Percentiles rank a stretch among this genome's conserved stretches.
Evolutionary conservation across 2,888 invertebrate genomes (phyloP).

Genomic region (Drosophila birchii): DNA sequence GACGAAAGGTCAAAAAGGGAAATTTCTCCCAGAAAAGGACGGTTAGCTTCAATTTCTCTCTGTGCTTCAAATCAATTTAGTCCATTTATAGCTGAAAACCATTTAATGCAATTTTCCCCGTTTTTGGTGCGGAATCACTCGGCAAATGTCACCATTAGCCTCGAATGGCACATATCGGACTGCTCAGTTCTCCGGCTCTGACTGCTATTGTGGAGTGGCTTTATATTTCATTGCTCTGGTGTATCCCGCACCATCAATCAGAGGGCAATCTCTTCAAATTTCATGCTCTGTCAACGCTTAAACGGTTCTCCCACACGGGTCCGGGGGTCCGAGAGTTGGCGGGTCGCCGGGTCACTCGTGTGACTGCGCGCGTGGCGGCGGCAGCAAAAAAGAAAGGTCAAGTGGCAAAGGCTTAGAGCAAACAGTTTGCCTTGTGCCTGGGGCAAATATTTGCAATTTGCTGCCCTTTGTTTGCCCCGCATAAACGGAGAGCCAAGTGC

Average conservation of each 20-base stretch:
- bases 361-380: conserved; percentile 11
- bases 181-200: conserved; percentile 24
- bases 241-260: conserved; percentile 42
- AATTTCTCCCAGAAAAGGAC: not conserved
- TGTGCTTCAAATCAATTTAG: conserved; percentile 10
- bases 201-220: conserved; percentile 35
- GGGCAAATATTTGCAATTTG: conserved; percentile 63
- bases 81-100: not conserved
- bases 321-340: not conserved
- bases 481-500: conserved; percentile 3
- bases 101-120: conserved; percentile 18
- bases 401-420: conserved; percentile 32
- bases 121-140: conserved; percentile 12
- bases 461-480: conserved; percentile 27
- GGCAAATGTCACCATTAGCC: conserved; percentile 16
- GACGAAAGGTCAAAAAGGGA: not conserved
- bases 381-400: conserved; percentile 35
- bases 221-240: conserved; percentile 39
- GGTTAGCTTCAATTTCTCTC: not conserved
- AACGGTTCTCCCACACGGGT: conserved; percentile 19
- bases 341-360: conserved; percentile 24
- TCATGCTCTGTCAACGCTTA: conserved; percentile 40
- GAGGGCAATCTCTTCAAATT: conserved; percentile 44
- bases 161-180: conserved; percentile 5
- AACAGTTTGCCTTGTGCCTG: conserved; percentile 56